Conservation (phyloP, 1,140 invertebrate genomes). For the Listronotus oregonensis region DNA sequence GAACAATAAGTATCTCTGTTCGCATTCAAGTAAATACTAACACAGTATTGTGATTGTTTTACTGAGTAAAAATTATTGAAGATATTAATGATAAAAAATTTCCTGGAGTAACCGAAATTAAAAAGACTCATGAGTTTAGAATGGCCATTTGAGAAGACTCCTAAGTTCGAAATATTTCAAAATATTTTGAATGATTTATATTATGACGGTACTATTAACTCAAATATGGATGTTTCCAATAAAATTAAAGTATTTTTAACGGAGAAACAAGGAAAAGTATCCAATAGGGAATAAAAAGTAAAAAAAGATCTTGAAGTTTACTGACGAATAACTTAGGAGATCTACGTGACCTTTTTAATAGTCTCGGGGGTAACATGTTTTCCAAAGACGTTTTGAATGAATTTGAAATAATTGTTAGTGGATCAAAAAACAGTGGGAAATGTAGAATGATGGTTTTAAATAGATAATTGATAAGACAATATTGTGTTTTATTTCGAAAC, state of each 20-base stretch:
- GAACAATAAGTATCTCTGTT: too few relatives aligned
- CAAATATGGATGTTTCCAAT: background rate
- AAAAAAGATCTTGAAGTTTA: background rate
- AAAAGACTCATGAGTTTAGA: conserved; percentile 77
- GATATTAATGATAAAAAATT: conserved; percentile 70
- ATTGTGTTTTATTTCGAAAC: too few relatives aligned
- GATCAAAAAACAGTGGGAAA: conserved; percentile 12
- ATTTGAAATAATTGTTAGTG: conserved; percentile 25
- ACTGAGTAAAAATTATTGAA: conserved; percentile 80
- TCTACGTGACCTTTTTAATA: conserved; percentile 5
- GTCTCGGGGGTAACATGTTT: conserved; percentile 14
- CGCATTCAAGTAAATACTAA: too few relatives aligned
- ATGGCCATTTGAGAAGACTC: conserved; percentile 86
- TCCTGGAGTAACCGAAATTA: conserved; percentile 68
- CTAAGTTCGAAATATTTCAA: conserved; percentile 66
- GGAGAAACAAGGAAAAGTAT: conserved; percentile 18
- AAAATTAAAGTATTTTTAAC: background rate
- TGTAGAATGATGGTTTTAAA: conserved; percentile 9
- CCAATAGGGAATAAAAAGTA: conserved; percentile 5
- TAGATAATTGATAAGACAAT: background rate
- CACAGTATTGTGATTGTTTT: conserved; percentile 50
- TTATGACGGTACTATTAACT: too few relatives aligned
- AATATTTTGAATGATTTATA: background rate
- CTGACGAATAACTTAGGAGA: conserved; percentile 6
- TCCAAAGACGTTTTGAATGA: conserved; percentile 22